Percentiles rank a stretch among this genome's conserved stretches.
Evolutionary conservation across 2,797 vertebrate genomes (phyloP).

Genomic region (Thalassophryne amazonica): DNA sequence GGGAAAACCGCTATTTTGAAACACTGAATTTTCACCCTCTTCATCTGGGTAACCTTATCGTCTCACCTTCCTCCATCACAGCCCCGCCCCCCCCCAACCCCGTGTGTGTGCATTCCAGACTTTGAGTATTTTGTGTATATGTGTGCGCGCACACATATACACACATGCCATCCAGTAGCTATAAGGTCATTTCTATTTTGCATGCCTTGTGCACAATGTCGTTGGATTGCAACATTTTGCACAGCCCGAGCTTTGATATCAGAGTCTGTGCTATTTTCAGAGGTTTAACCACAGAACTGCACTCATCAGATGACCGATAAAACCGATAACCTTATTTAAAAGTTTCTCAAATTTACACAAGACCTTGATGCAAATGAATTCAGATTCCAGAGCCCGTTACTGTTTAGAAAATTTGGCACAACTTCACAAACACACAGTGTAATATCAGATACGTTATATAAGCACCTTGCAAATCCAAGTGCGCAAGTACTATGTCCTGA

Average conservation of each 20-base stretch:
- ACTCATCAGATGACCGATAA: constrained; percentile 70
- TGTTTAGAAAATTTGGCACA: too few relatives aligned
- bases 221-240: constrained; percentile 71
- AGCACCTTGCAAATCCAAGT: too few relatives aligned
- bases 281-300: constrained; percentile 65
- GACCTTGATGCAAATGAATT: neutral
- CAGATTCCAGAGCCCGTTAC: too few relatives aligned
- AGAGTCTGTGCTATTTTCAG: constrained; percentile 76
- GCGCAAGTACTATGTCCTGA: too few relatives aligned
- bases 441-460: too few relatives aligned
- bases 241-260: constrained; percentile 66
- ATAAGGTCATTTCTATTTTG: constrained; percentile 63
- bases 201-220: constrained; percentile 57
- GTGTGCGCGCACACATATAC: neutral
- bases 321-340: constrained; percentile 40
- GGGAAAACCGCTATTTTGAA: constrained; percentile 83
- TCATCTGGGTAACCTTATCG: constrained; percentile 54
- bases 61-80: constrained; percentile 34
- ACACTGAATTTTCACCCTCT: constrained; percentile 68
- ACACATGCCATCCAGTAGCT: constrained; percentile 29
- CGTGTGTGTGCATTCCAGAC: constrained; percentile 2
- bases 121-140: neutral
- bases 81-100: too few relatives aligned
- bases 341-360: constrained; percentile 2
- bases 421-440: too few relatives aligned